Conservation (phyloP, 2,113 vertebrate genomes). For the Dromas ardeola region DNA sequence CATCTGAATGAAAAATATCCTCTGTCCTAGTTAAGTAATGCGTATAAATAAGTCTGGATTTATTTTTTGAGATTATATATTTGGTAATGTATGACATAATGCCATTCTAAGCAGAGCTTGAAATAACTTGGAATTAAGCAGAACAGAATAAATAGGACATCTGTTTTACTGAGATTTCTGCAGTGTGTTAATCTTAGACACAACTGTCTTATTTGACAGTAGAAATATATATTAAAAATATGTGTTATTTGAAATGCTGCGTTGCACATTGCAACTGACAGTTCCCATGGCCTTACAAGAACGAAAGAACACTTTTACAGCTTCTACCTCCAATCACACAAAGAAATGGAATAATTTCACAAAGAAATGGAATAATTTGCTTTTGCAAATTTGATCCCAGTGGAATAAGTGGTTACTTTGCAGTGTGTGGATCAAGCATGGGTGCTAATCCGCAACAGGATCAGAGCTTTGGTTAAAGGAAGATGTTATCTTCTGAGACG, state of each 20-base stretch:
- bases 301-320: not conserved
- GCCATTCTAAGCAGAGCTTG: not conserved
- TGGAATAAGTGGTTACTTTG: not conserved
- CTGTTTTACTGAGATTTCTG: not conserved
- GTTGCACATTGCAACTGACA: not conserved
- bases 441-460: not conserved
- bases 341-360: not conserved
- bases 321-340: not conserved
- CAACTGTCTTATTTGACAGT: not conserved
- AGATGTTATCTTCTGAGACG: not conserved
- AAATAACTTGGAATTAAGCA: conserved; percentile 16
- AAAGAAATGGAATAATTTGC: not conserved
- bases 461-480: not conserved
- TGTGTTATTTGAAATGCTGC: not conserved
- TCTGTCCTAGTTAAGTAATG: not conserved
- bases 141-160: not conserved
- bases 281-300: not conserved
- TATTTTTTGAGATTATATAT: not conserved
- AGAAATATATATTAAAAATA: not conserved
- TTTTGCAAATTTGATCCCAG: not conserved
- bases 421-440: not conserved
- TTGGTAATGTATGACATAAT: not conserved
- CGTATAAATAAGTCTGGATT: not conserved
- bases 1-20: not conserved
- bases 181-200: not conserved